Evolutionary conservation across 1,140 invertebrate genomes (phyloP).

Genomic region (Drosophila setifemur): DNA sequence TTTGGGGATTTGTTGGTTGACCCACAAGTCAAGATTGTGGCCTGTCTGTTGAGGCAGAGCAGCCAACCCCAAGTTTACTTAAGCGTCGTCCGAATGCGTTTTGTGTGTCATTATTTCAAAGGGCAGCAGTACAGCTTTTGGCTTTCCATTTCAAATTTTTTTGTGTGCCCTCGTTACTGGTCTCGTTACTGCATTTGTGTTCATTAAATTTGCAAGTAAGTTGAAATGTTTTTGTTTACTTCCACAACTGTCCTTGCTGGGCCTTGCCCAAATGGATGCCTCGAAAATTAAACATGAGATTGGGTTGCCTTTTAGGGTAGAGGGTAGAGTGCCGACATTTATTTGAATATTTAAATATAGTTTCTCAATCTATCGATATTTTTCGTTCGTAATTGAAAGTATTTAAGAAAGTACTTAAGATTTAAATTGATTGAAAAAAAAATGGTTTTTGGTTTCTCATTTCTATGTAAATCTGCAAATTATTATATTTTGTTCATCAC

Average conservation of each 20-base stretch:
- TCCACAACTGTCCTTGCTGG: conserved; percentile 11
- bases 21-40: conserved; percentile 66
- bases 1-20: conserved; percentile 74
- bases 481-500: too few species aligned
- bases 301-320: background rate
- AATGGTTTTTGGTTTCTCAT: too few species aligned
- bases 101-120: conserved; percentile 49
- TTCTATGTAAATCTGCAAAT: too few species aligned
- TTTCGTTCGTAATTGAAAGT: too few species aligned
- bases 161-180: conserved; percentile 13
- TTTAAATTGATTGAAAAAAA: too few species aligned
- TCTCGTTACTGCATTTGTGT: conserved; percentile 48
- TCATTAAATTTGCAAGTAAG: conserved; percentile 71
- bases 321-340: too few species aligned
- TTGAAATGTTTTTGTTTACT: conserved; percentile 75
- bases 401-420: too few species aligned
- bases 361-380: too few species aligned
- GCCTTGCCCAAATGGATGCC: conserved; percentile 28
- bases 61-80: conserved; percentile 38
- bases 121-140: conserved; percentile 8
- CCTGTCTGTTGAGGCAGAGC: conserved; percentile 22
- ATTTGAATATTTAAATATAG: too few species aligned
- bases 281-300: conserved; percentile 49
- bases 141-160: conserved; percentile 29
- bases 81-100: conserved; percentile 61